A percentile compares a stretch with the other conserved stretches of the same genome.
Evolutionary conservation across 2,888 invertebrate species (phyloP).

Genomic region (Acanthosepion pharaonis): DNA sequence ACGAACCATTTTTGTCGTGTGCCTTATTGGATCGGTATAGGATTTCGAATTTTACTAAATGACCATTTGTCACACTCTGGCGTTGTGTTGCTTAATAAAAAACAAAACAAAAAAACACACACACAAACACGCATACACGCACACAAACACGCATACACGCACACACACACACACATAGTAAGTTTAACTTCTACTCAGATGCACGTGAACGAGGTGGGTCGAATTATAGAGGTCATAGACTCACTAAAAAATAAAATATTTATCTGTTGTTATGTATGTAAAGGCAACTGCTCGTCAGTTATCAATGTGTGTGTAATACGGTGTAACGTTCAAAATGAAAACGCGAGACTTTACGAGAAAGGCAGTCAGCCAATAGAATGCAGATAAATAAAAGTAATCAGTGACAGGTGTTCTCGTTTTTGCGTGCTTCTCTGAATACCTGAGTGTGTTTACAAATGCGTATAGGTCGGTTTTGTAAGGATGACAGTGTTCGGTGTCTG

Average conservation of each 20-base stretch:
- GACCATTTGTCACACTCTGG: no score
- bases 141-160: no score
- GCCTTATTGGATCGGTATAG: no score
- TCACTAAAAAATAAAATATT: no score
- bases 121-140: no score
- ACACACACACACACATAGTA: no score
- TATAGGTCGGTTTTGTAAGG: not conserved
- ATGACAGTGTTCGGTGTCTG: not conserved
- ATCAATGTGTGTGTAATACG: not conserved
- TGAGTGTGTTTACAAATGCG: not conserved
- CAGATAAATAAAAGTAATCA: not conserved
- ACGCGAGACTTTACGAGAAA: not conserved
- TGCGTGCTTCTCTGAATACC: not conserved
- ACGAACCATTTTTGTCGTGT: no score
- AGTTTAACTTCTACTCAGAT: not conserved
- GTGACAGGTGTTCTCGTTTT: not conserved
- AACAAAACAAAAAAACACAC: no score
- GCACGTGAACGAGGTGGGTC: not conserved
- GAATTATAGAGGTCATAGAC: no score
- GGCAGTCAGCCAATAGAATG: not conserved
- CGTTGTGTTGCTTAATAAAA: no score
- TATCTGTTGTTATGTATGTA: not conserved
- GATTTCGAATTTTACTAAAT: no score
- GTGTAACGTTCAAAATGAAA: not conserved
- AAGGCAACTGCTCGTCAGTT: not conserved